Conservation (phyloP, 92 coral and sea anemone species). For the Isaurus tuberculatus region DNA sequence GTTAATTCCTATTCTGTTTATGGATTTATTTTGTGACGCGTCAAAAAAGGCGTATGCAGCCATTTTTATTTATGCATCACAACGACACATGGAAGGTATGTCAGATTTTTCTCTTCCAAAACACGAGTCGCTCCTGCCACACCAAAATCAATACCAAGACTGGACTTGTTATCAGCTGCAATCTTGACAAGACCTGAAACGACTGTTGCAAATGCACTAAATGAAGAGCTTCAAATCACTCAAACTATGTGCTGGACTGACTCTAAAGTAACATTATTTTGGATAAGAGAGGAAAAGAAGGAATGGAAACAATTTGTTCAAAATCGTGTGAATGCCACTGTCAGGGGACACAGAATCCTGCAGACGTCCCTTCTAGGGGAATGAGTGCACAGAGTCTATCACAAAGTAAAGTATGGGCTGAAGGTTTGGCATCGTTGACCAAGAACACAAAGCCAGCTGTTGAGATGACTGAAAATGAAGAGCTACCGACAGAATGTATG, state of each 20-base stretch:
- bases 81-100: slow-evolving; percentile 38
- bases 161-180: not conserved
- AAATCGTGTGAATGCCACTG: not conserved
- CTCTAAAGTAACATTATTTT: slow-evolving; percentile 31
- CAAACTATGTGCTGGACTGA: slow-evolving; percentile 26
- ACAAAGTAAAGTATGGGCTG: not conserved
- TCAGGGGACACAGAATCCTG: not conserved
- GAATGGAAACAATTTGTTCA: not conserved
- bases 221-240: not conserved
- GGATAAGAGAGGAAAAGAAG: not conserved
- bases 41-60: slow-evolving; percentile 56
- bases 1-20: slow-evolving; percentile 44
- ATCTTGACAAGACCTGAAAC: not conserved
- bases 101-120: not conserved
- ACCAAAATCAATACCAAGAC: not conserved
- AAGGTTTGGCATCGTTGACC: not conserved
- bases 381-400: not conserved
- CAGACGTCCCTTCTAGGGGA: not conserved
- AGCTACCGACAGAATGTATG: not conserved
- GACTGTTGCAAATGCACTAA: not conserved
- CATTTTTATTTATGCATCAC: slow-evolving; percentile 55
- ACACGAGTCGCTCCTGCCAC: not conserved
- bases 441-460: not conserved
- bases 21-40: slow-evolving; percentile 59
- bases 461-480: not conserved